These are phyloP conservation scores for Xanthia icteritia DNA, from an alignment of 2,888 invertebrate species.

Conservation along the genomic window DNA sequence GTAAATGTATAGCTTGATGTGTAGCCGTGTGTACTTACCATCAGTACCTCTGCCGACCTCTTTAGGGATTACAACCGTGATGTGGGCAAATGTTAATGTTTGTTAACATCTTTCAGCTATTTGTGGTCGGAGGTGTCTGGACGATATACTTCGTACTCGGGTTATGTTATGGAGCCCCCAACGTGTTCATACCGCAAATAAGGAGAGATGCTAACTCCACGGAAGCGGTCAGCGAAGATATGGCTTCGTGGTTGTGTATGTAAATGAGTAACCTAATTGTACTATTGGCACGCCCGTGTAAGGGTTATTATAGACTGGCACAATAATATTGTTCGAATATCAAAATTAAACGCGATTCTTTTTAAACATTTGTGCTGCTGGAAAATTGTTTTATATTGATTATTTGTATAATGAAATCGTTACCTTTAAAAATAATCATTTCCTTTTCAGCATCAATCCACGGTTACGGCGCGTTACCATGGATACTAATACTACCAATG, in stretches of 20 bases:
- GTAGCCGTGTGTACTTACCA: neutral
- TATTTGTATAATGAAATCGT: neutral
- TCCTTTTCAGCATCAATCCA: constrained; percentile 74
- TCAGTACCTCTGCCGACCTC: neutral
- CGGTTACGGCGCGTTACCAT: constrained; percentile 72
- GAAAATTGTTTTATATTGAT: neutral
- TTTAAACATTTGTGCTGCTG: neutral
- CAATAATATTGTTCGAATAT: neutral
- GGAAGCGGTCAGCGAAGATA: constrained; percentile 67
- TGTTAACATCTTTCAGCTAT: constrained; percentile 61
- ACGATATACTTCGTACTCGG: constrained; percentile 68
- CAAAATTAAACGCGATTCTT: neutral
- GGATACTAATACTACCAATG: constrained; percentile 73
- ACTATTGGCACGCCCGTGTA: neutral
- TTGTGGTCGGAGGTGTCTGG: constrained; percentile 67
- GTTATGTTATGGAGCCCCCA: constrained; percentile 69
- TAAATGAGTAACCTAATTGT: constrained; percentile 5
- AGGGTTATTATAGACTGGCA: neutral
- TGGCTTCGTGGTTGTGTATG: constrained; percentile 72
- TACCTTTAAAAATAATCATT: constrained; percentile 1
- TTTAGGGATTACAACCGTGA: neutral
- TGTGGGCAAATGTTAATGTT: neutral
- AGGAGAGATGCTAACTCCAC: constrained; percentile 69
- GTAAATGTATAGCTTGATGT: too few species aligned
- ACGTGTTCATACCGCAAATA: constrained; percentile 69